Evolutionary conservation across 2,888 invertebrate genomes (phyloP).

Genomic region (Globia sparganii): DNA sequence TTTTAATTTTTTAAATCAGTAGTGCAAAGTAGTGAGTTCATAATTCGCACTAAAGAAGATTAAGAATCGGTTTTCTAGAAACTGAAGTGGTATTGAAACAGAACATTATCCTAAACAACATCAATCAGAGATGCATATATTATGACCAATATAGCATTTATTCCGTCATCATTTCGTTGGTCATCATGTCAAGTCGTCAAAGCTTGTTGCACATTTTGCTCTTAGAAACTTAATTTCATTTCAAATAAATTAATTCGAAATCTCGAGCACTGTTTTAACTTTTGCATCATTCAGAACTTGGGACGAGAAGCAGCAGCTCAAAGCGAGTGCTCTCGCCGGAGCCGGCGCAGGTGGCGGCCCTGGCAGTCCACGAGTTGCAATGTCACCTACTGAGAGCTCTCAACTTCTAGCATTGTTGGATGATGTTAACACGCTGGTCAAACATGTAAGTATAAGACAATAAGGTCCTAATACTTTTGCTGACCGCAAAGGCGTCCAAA

Average conservation of each 20-base stretch:
- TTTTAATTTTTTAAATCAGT: constrained; percentile 48
- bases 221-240: not conserved
- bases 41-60: constrained; percentile 9
- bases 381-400: constrained; percentile 92
- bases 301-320: constrained; percentile 88
- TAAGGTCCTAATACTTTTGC: not conserved
- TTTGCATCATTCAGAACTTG: constrained; percentile 76
- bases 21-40: constrained; percentile 48
- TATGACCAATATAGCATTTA: no score
- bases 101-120: not conserved
- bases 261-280: not conserved
- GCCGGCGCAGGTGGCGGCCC: constrained; percentile 60
- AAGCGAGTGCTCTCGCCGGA: constrained; percentile 77
- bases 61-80: constrained; percentile 12
- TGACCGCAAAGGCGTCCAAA: not conserved
- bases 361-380: constrained; percentile 71
- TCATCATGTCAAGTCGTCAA: not conserved
- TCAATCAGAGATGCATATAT: not conserved
- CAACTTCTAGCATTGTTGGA: constrained; percentile 95
- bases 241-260: not conserved
- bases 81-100: constrained; percentile 11
- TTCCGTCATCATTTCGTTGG: not conserved
- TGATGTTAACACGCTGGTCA: constrained; percentile 95
- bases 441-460: constrained; percentile 91
- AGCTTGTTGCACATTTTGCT: constrained; percentile 9